These are phyloP conservation scores for Sus scrofa DNA, from an alignment of 2,113 vertebrate genomes.

Conservation along the genomic window T2T-Sscrofa CM000817.6:152698501-152699000, in stretches of 20 bases:
- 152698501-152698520: too few relatives aligned
- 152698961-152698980: neutral
- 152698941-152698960: neutral
- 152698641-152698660: constrained; percentile 25
- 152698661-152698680: constrained; percentile 27
- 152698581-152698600: neutral
- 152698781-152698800: neutral
- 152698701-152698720: constrained; percentile 11
- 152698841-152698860: neutral
- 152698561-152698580: too few relatives aligned
- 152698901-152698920: neutral
- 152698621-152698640: constrained; percentile 17
- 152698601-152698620: neutral
- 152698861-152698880: neutral
- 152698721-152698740: neutral
- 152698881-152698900: constrained; percentile 27
- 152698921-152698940: constrained; percentile 1
- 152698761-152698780: constrained; percentile 22
- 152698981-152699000: neutral
- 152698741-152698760: neutral
- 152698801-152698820: neutral
- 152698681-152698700: constrained; percentile 49
- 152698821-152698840: neutral
- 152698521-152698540: too few relatives aligned
- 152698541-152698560: too few relatives aligned